Conservation (phyloP, 2,797 vertebrate species). For the Euphonia xanthogaster region DNA sequence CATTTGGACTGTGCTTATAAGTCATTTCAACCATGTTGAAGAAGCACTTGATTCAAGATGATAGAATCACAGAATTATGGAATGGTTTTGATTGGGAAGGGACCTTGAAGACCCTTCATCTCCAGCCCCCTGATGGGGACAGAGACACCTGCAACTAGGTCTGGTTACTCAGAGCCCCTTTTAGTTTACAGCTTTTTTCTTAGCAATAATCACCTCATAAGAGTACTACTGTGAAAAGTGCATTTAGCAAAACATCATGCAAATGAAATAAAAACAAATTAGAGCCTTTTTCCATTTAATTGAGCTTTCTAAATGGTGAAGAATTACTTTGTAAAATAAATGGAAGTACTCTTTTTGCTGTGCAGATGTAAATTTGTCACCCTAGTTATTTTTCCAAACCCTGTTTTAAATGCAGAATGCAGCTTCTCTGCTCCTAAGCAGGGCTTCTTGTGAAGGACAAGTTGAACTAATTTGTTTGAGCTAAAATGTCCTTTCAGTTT, state of each 20-base stretch:
- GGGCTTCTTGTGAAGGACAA: background rate
- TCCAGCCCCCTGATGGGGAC: fast-evolving
- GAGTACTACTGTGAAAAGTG: background rate
- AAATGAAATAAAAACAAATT: background rate
- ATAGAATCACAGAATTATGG: background rate
- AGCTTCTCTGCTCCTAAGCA: background rate
- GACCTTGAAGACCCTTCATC: background rate
- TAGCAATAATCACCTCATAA: background rate
- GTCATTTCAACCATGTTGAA: background rate
- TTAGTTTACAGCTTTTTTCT: background rate
- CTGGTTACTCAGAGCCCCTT: background rate
- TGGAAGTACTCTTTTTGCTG: background rate
- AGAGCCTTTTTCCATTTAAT: background rate
- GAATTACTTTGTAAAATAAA: background rate
- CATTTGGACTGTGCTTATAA: background rate
- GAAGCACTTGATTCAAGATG: background rate
- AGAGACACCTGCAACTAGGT: background rate
- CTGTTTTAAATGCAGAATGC: background rate
- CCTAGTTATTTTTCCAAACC: background rate
- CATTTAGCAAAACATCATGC: background rate
- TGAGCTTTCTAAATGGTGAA: background rate
- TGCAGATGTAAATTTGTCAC: background rate
- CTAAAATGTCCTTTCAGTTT: background rate
- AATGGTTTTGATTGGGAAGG: background rate
- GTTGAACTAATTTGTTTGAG: background rate